Conservation (phyloP, 2,113 vertebrate genomes). For the Actenoides lindsayi region DNA sequence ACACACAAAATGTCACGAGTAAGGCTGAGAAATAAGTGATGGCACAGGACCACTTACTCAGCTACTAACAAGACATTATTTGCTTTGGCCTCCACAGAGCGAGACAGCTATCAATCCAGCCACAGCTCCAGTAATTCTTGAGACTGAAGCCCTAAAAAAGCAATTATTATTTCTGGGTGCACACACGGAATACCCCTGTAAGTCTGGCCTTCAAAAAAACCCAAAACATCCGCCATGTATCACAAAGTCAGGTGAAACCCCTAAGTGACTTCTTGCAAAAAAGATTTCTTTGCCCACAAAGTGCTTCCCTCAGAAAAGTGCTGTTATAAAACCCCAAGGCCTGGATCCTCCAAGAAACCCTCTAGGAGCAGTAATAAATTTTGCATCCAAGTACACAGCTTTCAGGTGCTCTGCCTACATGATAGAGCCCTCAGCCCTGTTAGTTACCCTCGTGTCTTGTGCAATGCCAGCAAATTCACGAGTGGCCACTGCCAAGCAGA, state of each 20-base stretch:
- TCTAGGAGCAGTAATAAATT: not conserved
- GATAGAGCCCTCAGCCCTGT: not conserved
- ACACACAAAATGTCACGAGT: slow-evolving; percentile 49
- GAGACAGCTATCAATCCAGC: not conserved
- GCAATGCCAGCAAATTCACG: not conserved
- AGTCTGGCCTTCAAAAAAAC: not conserved
- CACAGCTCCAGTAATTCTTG: not conserved
- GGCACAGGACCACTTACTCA: slow-evolving; percentile 55
- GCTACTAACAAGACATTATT: slow-evolving; percentile 50
- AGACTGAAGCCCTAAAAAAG: not conserved
- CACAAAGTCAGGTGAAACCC: not conserved
- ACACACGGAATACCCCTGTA: not conserved
- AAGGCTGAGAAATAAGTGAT: slow-evolving; percentile 56
- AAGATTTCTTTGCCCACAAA: not conserved
- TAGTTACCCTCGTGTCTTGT: not conserved
- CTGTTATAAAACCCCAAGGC: not conserved
- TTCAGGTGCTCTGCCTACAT: not conserved
- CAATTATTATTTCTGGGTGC: not conserved
- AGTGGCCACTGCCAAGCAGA: accelerated
- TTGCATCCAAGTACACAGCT: not conserved
- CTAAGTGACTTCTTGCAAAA: not conserved
- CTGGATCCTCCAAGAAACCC: not conserved
- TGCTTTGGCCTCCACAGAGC: not conserved
- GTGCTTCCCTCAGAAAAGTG: not conserved
- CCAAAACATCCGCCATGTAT: not conserved